These are phyloP conservation scores for Leucophenga montana DNA, from an alignment of 2,888 invertebrate genomes.

Conservation along the genomic window DNA sequence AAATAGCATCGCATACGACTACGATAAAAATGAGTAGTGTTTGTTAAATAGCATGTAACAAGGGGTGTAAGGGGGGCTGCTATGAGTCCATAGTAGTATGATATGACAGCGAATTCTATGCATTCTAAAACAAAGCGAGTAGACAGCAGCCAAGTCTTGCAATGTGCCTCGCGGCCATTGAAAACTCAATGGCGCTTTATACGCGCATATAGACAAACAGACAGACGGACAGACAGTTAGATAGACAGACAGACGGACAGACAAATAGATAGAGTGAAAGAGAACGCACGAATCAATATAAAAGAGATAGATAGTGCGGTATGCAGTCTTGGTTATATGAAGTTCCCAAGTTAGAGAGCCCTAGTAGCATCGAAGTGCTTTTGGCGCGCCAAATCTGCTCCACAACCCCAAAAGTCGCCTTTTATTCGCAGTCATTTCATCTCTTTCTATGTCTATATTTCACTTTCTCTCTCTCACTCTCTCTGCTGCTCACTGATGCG, in stretches of 20 bases:
- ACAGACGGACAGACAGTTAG: constrained; percentile 8
- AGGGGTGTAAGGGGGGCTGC: background rate
- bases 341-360: background rate
- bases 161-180: constrained; percentile 21
- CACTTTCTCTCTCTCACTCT: background rate
- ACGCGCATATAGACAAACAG: background rate
- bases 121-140: constrained; percentile 2
- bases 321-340: background rate
- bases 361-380: constrained; percentile 17
- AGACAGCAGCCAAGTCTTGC: constrained; percentile 9
- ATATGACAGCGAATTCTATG: background rate
- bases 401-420: constrained; percentile 17
- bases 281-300: background rate
- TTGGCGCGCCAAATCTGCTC: constrained; percentile 21
- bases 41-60: constrained; percentile 11
- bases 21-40: background rate
- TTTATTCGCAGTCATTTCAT: background rate
- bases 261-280: background rate
- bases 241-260: background rate
- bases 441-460: background rate
- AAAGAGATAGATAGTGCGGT: background rate
- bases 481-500: constrained; percentile 33
- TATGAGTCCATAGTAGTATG: background rate
- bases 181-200: constrained; percentile 10
- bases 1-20: background rate